Conservation (phyloP, 2,113 vertebrate genomes). For the Marmota monax region DNA sequence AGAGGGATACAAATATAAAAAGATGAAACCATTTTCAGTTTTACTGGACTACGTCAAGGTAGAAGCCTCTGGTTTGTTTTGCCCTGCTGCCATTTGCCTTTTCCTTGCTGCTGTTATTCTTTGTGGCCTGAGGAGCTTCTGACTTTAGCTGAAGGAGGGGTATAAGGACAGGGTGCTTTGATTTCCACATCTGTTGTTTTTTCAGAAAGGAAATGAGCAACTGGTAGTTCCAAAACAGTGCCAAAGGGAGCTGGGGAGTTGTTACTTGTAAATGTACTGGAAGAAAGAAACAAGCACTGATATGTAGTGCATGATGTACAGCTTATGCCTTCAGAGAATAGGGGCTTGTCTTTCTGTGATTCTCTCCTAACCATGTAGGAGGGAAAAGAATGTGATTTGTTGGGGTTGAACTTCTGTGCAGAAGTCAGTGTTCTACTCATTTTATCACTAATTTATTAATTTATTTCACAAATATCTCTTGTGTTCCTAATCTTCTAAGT, state of each 20-base stretch:
- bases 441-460: background rate
- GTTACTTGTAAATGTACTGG: slow-evolving; percentile 50
- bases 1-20: background rate
- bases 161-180: background rate
- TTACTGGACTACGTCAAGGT: background rate
- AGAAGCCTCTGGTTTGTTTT: background rate
- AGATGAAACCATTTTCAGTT: background rate
- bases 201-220: slow-evolving; percentile 16
- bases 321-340: background rate
- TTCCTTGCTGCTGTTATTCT: background rate
- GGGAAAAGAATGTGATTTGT: background rate
- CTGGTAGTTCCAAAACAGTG: background rate
- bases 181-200: slow-evolving; percentile 15
- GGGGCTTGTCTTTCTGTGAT: slow-evolving; percentile 25
- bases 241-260: slow-evolving; percentile 43
- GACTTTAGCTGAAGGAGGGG: background rate
- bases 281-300: background rate
- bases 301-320: background rate
- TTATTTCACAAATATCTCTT: background rate
- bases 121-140: background rate
- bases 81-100: background rate
- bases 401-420: background rate
- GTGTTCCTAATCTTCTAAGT: background rate
- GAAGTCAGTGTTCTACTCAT: background rate
- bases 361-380: background rate